Evolutionary conservation across 2,113 vertebrate genomes (phyloP).

Genomic region (Melanotaenia duboulayi): DNA sequence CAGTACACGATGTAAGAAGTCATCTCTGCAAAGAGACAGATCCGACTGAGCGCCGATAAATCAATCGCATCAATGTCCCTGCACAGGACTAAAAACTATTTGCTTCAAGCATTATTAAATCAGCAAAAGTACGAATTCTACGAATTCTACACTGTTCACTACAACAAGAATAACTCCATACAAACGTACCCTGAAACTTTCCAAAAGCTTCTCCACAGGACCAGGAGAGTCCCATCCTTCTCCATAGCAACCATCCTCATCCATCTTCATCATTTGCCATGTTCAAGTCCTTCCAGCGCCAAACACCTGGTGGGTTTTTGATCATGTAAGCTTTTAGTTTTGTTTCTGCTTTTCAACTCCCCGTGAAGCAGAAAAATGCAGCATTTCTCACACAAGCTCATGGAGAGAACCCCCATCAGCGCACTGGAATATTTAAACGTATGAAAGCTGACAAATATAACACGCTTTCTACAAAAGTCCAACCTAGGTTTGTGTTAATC

Average conservation of each 20-base stretch:
- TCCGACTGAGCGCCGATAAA: no score
- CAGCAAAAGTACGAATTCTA: no score
- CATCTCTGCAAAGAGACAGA: no score
- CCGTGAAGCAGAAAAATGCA: constrained; percentile 47
- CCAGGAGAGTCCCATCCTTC: constrained; percentile 61
- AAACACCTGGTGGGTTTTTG: constrained; percentile 58
- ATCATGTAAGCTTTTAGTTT: constrained; percentile 63
- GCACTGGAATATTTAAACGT: neutral
- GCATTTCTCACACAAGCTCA: constrained; percentile 32
- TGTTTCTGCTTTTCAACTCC: constrained; percentile 53
- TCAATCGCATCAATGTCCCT: no score
- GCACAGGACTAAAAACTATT: no score
- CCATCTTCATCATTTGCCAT: constrained; percentile 79
- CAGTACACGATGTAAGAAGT: no score
- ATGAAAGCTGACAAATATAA: neutral
- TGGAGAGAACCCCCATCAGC: neutral
- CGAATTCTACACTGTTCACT: neutral
- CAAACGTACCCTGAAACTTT: constrained; percentile 30
- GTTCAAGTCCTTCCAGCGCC: constrained; percentile 46
- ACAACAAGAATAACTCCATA: constrained; percentile 23
- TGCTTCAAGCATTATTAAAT: no score
- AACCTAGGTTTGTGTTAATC: no score
- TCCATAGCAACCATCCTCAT: constrained; percentile 73
- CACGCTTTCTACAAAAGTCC: no score
- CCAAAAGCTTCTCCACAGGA: constrained; percentile 64